A percentile compares a stretch with the other conserved stretches of the same genome.
phyloP scores from a whole-genome alignment of 35 echinoderm and acorn worm species.

The Ophioderma brevispina region DNA sequence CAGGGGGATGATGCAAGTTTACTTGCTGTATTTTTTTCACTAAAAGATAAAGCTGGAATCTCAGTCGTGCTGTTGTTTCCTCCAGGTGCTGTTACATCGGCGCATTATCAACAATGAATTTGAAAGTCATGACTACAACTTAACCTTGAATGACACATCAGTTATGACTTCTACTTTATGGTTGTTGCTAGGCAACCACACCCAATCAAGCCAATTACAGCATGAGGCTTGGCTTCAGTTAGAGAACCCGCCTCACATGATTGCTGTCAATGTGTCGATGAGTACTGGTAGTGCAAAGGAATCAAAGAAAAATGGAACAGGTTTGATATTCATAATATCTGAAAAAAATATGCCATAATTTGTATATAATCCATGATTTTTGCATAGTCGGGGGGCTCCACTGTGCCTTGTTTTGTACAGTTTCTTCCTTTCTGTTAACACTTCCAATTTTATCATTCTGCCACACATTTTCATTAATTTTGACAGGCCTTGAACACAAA shows the following conservation, averaged over 20 bases:
- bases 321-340: not conserved
- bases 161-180: conserved; percentile 47
- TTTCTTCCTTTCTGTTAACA: too few relatives aligned
- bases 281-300: not conserved
- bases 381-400: too few relatives aligned
- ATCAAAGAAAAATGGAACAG: not conserved
- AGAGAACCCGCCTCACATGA: conserved; percentile 56
- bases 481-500: too few relatives aligned
- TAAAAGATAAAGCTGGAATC: too few relatives aligned
- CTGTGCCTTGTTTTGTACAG: too few relatives aligned
- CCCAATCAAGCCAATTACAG: conserved; percentile 37
- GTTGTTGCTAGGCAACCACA: conserved; percentile 67
- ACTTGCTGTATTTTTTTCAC: too few relatives aligned
- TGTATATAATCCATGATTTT: too few relatives aligned
- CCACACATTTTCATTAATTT: too few relatives aligned
- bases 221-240: conserved; percentile 55
- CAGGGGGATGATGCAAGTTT: too few relatives aligned
- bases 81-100: conserved; percentile 72
- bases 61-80: too few relatives aligned
- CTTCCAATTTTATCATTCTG: too few relatives aligned
- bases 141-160: conserved; percentile 51
- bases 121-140: conserved; percentile 50
- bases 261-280: conserved; percentile 3
- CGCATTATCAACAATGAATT: conserved; percentile 61
- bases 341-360: too few relatives aligned